Base-by-base conservation (phyloP, 2,797 vertebrate genomes). In the Enteromius afrohamiltoni region DNA sequence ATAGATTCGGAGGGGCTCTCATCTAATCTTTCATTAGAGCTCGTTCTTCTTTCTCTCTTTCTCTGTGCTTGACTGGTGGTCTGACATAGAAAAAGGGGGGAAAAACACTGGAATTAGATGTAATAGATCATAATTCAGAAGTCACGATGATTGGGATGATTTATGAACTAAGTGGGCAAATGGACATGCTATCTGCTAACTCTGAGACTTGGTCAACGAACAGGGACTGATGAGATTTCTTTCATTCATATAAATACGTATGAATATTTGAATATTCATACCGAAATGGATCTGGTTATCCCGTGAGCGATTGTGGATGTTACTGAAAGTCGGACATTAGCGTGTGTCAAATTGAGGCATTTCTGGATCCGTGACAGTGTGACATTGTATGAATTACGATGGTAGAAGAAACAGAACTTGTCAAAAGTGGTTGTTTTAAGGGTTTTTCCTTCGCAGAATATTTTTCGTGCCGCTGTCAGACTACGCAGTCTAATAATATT, bases 81-180 rank as follows among this genome's bases (percentile, higher is more conserved):
- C 40, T 67, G 80, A 67, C 71, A 64, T 17, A 69, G 75, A 62
- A 45, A 64, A 65, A 21, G 11, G 11, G 49, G 53, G 62, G 9
- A 55, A 6, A 42, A 69, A 86, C 71, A 65, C 70, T 73, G 47
- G 81, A 71, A 58, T 60, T 70, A 85, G 73, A 77, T 73, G 68
- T 86, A 89, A 90, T 87, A 65, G 86, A 88, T 89, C 86, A 87
- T 89, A 88, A 88, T 88, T 89, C 86, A 87, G 62, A 77, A 85
- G 85, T 85, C 88, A 80, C 79, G 81, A 83, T 37, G 71, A 85
- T 87, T 73, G 65, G 68, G 80, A 77, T 86, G 83, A 86, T 87
- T 87, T 64, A 86, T 85, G 67, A 82, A 69, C 69, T 84, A 83
- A 82, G 75, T 79, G 83, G 34, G 68, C 80, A 55, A 42, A 75